Percentiles rank a stretch among this genome's conserved stretches.
phyloP scores from a whole-genome alignment of 2,113 vertebrate species.

The Dolichallabes microphthalmus region DNA sequence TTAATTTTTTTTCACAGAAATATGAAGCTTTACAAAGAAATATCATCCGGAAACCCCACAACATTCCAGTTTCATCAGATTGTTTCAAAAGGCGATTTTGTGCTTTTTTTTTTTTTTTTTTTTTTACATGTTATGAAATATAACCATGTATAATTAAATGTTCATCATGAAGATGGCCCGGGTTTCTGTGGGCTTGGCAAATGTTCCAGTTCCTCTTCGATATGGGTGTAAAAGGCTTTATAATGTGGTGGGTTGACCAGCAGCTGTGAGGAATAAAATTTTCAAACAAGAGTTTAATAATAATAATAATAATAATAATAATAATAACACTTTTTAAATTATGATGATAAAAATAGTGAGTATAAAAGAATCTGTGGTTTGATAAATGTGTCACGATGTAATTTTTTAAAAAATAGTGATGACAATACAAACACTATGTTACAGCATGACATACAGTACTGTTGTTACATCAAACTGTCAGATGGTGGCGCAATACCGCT shows the following conservation, averaged over 20 bases:
- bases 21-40: constrained; percentile 4
- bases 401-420: neutral
- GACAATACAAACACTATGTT: neutral
- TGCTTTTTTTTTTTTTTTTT: constrained; percentile 1
- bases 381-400: neutral
- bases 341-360: neutral
- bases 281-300: neutral
- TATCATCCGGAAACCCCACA: neutral
- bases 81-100: neutral
- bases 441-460: neutral
- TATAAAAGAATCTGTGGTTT: neutral
- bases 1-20: neutral
- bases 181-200: constrained; percentile 51
- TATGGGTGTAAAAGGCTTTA: constrained; percentile 68
- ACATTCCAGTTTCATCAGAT: constrained; percentile 19
- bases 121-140: neutral
- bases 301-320: no score
- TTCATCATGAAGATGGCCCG: constrained; percentile 3
- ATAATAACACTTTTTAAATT: neutral
- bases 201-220: constrained; percentile 49
- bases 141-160: constrained; percentile 5
- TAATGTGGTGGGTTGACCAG: constrained; percentile 93
- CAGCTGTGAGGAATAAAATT: constrained; percentile 72
- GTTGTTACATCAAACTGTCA: neutral
- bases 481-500: neutral